Conservation (phyloP, 2,888 invertebrate species). For the Pyrrhia umbra region DNA sequence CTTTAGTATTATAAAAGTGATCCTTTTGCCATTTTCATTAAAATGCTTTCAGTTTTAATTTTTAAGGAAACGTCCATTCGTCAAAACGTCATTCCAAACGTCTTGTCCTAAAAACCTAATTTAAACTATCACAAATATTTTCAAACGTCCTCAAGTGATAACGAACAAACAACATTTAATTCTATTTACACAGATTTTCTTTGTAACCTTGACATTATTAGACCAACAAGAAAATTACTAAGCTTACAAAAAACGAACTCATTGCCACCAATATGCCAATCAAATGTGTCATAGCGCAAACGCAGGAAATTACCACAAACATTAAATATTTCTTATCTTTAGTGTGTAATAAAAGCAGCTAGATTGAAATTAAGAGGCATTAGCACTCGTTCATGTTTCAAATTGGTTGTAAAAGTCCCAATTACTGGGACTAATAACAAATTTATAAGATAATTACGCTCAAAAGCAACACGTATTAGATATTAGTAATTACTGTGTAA, state of each 20-base stretch:
- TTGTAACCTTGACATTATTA: not conserved
- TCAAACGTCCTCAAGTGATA: too few species aligned
- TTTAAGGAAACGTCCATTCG: too few species aligned
- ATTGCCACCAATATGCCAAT: conserved; percentile 2
- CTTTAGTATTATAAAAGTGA: too few species aligned
- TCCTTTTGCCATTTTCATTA: too few species aligned
- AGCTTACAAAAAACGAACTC: conserved; percentile 4
- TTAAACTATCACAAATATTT: too few species aligned
- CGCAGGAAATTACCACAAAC: conserved; percentile 12
- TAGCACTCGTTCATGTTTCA: conserved; percentile 35
- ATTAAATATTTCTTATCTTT: conserved; percentile 29
- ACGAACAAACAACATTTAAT: not conserved
- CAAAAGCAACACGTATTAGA: conserved; percentile 47
- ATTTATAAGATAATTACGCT: conserved; percentile 48
- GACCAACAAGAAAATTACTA: not conserved
- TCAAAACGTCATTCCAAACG: too few species aligned
- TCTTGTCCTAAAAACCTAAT: too few species aligned
- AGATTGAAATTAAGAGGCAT: conserved; percentile 42
- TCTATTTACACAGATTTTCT: not conserved
- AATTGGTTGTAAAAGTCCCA: conserved; percentile 52
- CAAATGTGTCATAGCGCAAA: conserved; percentile 4
- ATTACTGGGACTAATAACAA: conserved; percentile 43
- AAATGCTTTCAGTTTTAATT: too few species aligned
- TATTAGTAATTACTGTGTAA: conserved; percentile 49
- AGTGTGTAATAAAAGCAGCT: conserved; percentile 7